Evolutionary conservation across 2,888 invertebrate species (phyloP).

Genomic region (Andricus quercusramuli): DNA sequence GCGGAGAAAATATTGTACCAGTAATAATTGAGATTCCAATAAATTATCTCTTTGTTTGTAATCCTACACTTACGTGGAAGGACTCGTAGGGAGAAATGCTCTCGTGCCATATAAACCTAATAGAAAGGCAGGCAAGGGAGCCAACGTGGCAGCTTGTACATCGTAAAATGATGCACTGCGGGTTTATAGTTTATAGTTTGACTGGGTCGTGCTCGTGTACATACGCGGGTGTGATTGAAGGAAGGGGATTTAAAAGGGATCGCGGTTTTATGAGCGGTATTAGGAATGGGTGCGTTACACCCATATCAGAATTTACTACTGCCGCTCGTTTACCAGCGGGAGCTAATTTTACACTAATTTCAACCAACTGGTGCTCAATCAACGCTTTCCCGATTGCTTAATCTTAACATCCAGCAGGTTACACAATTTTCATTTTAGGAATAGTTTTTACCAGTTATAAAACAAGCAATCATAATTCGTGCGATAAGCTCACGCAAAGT

Average conservation of each 20-base stretch:
- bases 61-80: conserved; percentile 28
- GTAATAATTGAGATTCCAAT: background rate
- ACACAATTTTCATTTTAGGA: background rate
- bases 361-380: conserved; percentile 45
- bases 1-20: background rate
- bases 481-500: too few species aligned
- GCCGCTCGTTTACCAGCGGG: conserved; percentile 48
- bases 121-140: conserved; percentile 62
- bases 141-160: conserved; percentile 63
- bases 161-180: conserved; percentile 68
- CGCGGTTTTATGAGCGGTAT: conserved; percentile 71
- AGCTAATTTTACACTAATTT: conserved; percentile 59
- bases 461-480: too few species aligned
- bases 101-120: conserved; percentile 62
- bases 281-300: conserved; percentile 66
- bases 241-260: conserved; percentile 75
- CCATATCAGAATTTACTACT: conserved; percentile 56
- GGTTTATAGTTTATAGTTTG: conserved; percentile 74
- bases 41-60: conserved; percentile 19
- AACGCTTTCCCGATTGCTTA: conserved; percentile 26
- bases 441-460: background rate
- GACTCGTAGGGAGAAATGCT: conserved; percentile 51
- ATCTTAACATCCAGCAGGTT: background rate
- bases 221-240: conserved; percentile 67
- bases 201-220: conserved; percentile 50